A percentile compares a stretch with the other conserved stretches of the same genome.
phyloP scores from a whole-genome alignment of 92 coral and sea anemone genomes.

The Phenganax subtilis region DNA sequence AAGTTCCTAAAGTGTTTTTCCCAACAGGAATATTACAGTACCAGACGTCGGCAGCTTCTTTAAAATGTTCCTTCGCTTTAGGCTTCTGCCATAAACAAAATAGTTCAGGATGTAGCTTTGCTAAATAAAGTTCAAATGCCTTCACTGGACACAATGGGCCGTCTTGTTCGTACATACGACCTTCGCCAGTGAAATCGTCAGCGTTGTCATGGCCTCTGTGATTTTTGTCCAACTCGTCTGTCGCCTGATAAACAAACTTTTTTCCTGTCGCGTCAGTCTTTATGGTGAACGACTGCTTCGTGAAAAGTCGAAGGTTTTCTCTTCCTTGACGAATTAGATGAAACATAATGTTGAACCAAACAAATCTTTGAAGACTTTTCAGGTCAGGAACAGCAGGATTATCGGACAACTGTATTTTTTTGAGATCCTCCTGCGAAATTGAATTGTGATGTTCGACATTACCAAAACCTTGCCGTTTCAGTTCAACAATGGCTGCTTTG shows the following conservation, averaged over 20 bases:
- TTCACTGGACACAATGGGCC: slow-evolving; percentile 45
- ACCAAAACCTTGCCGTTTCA: slow-evolving; percentile 64
- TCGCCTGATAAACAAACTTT: slow-evolving; percentile 44
- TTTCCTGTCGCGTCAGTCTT: slow-evolving; percentile 42
- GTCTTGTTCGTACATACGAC: slow-evolving; percentile 52
- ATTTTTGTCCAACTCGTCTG: slow-evolving; percentile 43
- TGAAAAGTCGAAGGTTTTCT: slow-evolving; percentile 45
- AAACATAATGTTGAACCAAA: slow-evolving; percentile 47
- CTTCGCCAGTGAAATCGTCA: slow-evolving; percentile 32
- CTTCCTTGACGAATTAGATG: slow-evolving; percentile 48
- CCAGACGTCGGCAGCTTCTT: slow-evolving; percentile 45
- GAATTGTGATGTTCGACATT: slow-evolving; percentile 59
- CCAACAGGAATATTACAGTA: slow-evolving; percentile 46
- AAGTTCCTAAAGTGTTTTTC: slow-evolving; percentile 38
- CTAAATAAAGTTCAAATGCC: slow-evolving; percentile 46
- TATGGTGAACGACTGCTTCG: slow-evolving; percentile 47
- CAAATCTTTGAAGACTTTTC: slow-evolving; percentile 45
- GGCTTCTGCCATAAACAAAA: slow-evolving; percentile 56
- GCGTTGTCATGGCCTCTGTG: neutral
- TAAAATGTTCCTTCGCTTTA: slow-evolving; percentile 27
- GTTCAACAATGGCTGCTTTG: slow-evolving; percentile 47
- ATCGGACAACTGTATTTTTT: slow-evolving; percentile 50
- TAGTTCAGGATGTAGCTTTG: slow-evolving; percentile 42
- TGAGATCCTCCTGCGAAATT: slow-evolving; percentile 49
- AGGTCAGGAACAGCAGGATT: slow-evolving; percentile 36